phyloP scores from a whole-genome alignment of 2,888 invertebrate genomes.

The Phortica magna region DNA sequence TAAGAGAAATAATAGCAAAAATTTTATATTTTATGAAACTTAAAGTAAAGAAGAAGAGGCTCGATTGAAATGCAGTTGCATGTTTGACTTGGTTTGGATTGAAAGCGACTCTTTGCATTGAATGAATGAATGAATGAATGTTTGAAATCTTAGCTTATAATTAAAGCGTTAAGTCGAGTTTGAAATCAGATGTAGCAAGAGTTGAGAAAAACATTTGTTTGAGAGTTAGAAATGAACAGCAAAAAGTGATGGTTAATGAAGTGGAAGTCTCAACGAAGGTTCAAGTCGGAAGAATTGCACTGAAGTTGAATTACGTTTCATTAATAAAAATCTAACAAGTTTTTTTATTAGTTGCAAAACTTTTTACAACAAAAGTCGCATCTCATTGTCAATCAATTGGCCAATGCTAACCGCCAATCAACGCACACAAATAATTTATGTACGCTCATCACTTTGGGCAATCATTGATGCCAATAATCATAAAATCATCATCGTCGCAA shows the following conservation, averaged over 20 bases:
- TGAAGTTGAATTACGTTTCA: too few species aligned
- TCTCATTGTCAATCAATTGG: too few species aligned
- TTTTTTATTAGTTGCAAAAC: too few species aligned
- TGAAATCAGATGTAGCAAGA: conserved; percentile 15
- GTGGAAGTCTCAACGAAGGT: background rate
- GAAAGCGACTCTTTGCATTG: background rate
- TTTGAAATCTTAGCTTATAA: conserved; percentile 12
- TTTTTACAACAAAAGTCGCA: too few species aligned
- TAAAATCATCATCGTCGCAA: background rate
- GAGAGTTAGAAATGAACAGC: background rate
- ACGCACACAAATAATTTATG: too few species aligned
- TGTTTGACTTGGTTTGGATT: background rate
- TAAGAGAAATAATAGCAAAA: conserved; percentile 2
- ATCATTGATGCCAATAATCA: too few species aligned
- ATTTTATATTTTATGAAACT: background rate
- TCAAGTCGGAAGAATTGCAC: too few species aligned
- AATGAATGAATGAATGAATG: conserved; percentile 18
- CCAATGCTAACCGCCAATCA: too few species aligned
- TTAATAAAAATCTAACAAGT: too few species aligned
- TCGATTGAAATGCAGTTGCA: conserved; percentile 15
- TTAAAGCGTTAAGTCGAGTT: conserved; percentile 21
- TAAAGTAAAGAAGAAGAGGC: background rate
- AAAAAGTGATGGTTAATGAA: background rate
- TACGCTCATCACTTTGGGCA: background rate
- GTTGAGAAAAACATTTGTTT: too few species aligned